These are phyloP conservation scores for Onychomys leucogaster DNA, from an alignment of 2,797 vertebrate genomes.

Conservation along the genomic window DNA sequence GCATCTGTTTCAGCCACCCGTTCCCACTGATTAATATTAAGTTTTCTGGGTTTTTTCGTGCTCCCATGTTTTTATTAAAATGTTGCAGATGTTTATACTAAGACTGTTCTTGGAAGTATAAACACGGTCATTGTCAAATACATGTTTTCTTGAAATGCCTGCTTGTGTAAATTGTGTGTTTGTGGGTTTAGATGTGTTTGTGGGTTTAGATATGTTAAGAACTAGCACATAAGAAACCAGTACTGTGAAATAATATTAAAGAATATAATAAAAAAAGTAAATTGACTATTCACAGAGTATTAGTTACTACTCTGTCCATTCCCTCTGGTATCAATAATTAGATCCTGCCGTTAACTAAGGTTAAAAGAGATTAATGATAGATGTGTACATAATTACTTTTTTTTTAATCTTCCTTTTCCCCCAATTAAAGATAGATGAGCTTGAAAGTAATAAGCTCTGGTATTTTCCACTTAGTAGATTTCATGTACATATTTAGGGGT, in stretches of 20 bases:
- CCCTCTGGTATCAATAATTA: constrained; percentile 80
- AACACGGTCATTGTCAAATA: constrained; percentile 49
- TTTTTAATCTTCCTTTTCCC: constrained; percentile 69
- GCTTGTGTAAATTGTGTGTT: constrained; percentile 8
- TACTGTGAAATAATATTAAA: constrained; percentile 59
- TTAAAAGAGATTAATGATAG: constrained; percentile 83
- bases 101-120: constrained; percentile 45
- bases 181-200: constrained; percentile 44
- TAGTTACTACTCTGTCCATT: constrained; percentile 73
- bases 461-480: constrained; percentile 81
- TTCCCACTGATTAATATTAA: constrained; percentile 24
- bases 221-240: constrained; percentile 32
- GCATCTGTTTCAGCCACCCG: neutral
- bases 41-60: constrained; percentile 3
- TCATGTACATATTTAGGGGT: constrained; percentile 33
- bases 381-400: constrained; percentile 81
- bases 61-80: constrained; percentile 17
- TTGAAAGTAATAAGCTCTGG: constrained; percentile 76
- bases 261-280: constrained; percentile 66
- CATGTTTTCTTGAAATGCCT: constrained; percentile 57
- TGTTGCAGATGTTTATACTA: constrained; percentile 15
- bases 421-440: constrained; percentile 77
- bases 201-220: constrained; percentile 33
- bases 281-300: constrained; percentile 66
- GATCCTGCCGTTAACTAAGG: constrained; percentile 82